Evolutionary conservation across 1,140 invertebrate genomes (phyloP), one percentile per base, ranked within the genome.

Genomic region (Steinernema khuongi): DNA sequence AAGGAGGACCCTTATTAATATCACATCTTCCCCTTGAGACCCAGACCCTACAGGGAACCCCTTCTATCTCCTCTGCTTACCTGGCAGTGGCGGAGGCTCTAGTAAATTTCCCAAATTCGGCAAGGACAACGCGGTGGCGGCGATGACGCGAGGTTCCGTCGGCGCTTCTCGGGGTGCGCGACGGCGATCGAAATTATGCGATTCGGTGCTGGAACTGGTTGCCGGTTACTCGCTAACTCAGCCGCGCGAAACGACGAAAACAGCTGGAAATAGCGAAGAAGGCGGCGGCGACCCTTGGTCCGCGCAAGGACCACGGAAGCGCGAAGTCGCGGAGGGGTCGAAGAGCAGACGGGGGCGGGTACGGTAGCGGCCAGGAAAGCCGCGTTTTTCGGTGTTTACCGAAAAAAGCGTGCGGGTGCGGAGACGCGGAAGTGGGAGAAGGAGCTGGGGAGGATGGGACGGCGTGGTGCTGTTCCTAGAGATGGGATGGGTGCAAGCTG

Each of bases 211-310:
- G 50, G 26, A 60, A 60, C 50, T 14, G 50, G 50, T 14, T 14
- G n/a, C n/a, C 7, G 36, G n/a, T n/a, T 11, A 60, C 7, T 60
- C 50, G 26, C 50, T 60, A 41, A 41, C 36, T 41, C 36, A 41
- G 36, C 36, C 11, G 50, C 11, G 22, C 50, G 50, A 60, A 60
- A 60, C 50, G 50, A 60, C 14, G 26, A 60, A 41, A 60, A 60
- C 50, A 60, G 50, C 50, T 60, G 50, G 50, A 60, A 60, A 60
- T 60, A 60, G 50, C 50, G 50, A 22, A 14, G 50, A 60, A 22
- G 14, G 50, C 2, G 26, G 2, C 4, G 26, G 50, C 19, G 19
- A 60, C 50, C 50, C 7, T 60, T 60, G 50, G 50, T 60, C 50
- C 14, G 7, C 36, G 36, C n/a, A 11, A n/a, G 36, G 36, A 41